Percentiles rank a stretch among this genome's conserved stretches.
These are phyloP conservation scores for Propsilocerus akamusi DNA, from an alignment of 1,140 invertebrate species.

Conservation along the genomic window DNA sequence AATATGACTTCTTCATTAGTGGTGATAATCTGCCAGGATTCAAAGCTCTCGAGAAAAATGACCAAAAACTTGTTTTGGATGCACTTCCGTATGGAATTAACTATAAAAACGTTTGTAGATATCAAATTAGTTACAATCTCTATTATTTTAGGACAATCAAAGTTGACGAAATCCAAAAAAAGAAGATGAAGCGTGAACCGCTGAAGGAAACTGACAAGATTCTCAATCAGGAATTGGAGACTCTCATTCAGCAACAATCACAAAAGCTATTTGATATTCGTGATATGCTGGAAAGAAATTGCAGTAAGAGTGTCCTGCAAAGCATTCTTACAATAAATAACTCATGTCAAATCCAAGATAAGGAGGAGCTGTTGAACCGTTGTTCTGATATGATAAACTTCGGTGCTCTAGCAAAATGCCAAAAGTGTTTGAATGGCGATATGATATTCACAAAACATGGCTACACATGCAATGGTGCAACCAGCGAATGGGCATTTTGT, in stretches of 20 bases:
- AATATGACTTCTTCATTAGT: constrained; percentile 19
- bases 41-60: no score
- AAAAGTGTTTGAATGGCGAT: constrained; percentile 59
- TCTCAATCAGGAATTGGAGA: no score
- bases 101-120: no score
- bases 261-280: constrained; percentile 53
- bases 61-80: no score
- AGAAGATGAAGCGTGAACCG: constrained; percentile 54
- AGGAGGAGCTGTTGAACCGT: constrained; percentile 53
- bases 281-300: constrained; percentile 25
- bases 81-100: no score
- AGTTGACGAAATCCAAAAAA: no score
- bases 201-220: no score
- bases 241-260: constrained; percentile 61
- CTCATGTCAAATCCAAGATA: constrained; percentile 41
- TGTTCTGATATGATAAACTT: constrained; percentile 74
- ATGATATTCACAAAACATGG: constrained; percentile 51
- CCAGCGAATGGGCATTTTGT: constrained; percentile 87
- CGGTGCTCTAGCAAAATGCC: constrained; percentile 61
- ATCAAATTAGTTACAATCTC: no score
- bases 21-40: constrained; percentile 59
- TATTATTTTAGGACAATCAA: no score
- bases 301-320: constrained; percentile 39
- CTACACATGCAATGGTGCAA: constrained; percentile 60
- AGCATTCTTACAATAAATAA: constrained; percentile 51